Conservation (phyloP, 2,888 invertebrate species). For the Ornithoptera priamus region DNA sequence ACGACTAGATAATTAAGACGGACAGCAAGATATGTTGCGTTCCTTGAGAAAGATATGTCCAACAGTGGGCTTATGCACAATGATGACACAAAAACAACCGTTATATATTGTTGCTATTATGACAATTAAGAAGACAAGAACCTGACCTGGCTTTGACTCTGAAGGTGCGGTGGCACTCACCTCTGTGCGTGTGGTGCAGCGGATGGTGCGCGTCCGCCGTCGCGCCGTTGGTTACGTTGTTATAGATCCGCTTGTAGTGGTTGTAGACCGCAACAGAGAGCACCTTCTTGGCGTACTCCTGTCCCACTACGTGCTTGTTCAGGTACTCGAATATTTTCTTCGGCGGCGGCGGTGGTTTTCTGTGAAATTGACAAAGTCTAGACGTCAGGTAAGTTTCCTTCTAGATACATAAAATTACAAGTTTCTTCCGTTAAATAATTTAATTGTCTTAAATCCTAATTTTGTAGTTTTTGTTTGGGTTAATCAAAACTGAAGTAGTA, state of each 20-base stretch:
- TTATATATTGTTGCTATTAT: not conserved
- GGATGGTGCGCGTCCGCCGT: conserved; percentile 82
- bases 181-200: conserved; percentile 87
- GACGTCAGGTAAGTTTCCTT: too few species aligned
- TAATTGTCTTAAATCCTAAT: too few species aligned
- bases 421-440: too few species aligned
- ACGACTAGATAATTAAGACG: too few species aligned
- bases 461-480: too few species aligned
- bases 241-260: conserved; percentile 98
- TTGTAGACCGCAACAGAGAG: conserved; percentile 99
- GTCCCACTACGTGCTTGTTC: conserved; percentile 98
- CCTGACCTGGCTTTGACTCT: not conserved
- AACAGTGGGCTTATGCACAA: too few species aligned
- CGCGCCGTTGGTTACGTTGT: conserved; percentile 84
- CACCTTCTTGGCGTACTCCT: conserved; percentile 98
- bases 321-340: conserved; percentile 98
- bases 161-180: conserved; percentile 55
- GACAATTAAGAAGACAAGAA: not conserved
- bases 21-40: too few species aligned
- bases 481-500: too few species aligned
- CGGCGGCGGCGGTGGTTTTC: conserved; percentile 96
- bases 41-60: too few species aligned
- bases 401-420: too few species aligned
- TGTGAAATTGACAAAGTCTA: conserved; percentile 43
- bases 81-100: too few species aligned